Conservation (phyloP, 2,113 vertebrate species). For the Regulus satrapa region DNA sequence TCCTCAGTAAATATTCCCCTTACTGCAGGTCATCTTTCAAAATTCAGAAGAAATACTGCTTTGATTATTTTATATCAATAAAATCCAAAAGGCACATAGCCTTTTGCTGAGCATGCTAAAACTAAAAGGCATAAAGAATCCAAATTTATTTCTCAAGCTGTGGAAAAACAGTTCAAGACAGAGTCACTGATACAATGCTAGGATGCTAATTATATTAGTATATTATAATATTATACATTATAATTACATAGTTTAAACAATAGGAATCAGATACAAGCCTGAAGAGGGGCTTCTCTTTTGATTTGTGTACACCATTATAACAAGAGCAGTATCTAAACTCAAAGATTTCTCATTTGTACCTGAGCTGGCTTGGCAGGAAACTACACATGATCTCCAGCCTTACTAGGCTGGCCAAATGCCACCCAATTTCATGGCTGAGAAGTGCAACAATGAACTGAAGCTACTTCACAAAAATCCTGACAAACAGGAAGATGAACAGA, state of each 20-base stretch:
- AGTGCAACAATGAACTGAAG: neutral
- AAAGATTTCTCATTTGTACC: neutral
- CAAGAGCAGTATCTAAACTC: neutral
- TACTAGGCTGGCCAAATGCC: constrained; percentile 5
- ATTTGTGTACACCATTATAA: neutral
- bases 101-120: neutral
- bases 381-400: neutral
- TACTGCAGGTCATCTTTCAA: neutral
- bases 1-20: neutral
- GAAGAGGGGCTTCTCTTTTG: neutral
- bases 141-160: neutral
- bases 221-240: too few species aligned
- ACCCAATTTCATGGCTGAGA: neutral
- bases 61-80: neutral
- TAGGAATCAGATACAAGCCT: constrained; percentile 16
- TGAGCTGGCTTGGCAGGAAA: constrained; percentile 22
- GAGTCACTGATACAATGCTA: neutral
- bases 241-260: too few species aligned
- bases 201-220: neutral
- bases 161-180: neutral
- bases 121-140: neutral
- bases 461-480: neutral
- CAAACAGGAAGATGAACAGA: neutral
- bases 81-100: neutral
- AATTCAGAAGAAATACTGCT: neutral